Evolutionary conservation across 1,140 invertebrate species (phyloP), one percentile per base, ranked within the genome.

Genomic region (Rhopalosiphum maidis): DNA sequence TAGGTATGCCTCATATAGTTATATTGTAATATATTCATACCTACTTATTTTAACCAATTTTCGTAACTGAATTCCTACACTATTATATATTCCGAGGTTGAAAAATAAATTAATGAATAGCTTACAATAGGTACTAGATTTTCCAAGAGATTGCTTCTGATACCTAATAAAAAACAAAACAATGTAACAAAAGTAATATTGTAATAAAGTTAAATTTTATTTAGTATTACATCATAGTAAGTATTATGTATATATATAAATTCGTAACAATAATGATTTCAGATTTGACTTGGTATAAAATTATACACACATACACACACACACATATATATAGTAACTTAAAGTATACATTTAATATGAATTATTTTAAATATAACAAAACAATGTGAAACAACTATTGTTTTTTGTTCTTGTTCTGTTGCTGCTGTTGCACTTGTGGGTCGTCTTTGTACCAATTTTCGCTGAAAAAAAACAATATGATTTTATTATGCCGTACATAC

Each of bases 361-460:
- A 43, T 86, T 46, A 43, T 43, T 46, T 46, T 43, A 86, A 11
- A 15, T 48, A n/a, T 9, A 48, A 51, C n/a, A 48, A 35, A 88
- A 51, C 82, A 83, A 83, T 41, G 82, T 11, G 18, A 37, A 37
- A 37, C 51, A 11, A 55, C 89, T 90, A 90, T 68, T 90, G 89
- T 86, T 93, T 91, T 88, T 93, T 94, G 37, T 94, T 93, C 54
- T 93, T 91, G 43, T 87, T 93, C 41, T 82, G 54, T 46, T 94
- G 91, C 41, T 82, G 54, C 23, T 94, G 91, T 93, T 93, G 94
- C 43, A 68, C 89, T 41, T 94, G 93, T 54, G 95, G 95, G 90
- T 96, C 96, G 86, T 98, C 97, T 95, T 98, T 98, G 96, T 97
- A 98, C 97, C 97, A 98, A 94, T 98, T 97, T 96, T 98, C 97